Base-by-base conservation (phyloP, 2,888 invertebrate species). In the Euspilapteryx auroguttella region DNA sequence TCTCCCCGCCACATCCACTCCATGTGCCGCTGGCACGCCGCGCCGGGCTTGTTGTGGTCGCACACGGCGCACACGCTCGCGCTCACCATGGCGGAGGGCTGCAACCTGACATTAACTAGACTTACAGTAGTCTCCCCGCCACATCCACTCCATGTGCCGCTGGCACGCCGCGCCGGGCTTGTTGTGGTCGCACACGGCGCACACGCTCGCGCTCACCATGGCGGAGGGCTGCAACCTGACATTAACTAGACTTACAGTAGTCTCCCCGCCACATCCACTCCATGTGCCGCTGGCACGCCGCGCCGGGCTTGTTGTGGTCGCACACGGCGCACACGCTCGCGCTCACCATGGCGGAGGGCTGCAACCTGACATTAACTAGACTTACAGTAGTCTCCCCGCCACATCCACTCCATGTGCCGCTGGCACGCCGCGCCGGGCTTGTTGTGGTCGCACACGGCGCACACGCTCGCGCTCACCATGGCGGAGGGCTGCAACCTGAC, bases 101-200 rank as follows among this genome's bases (percentile, higher is more conserved):
- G 98, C 33, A 99, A 69, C 20, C 76, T 75, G 32, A 3, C 6
- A 23, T 12, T 2, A 12, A 20, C 8, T 20, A 7, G 6, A 20
- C 5, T 20, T 20, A 20, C 5, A 14, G 13, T 4, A 4, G 3
- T 21, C n/a, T 29, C 91, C 97, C 30, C 98, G 80, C 97, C 97
- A 99, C 79, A 92, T 87, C 99, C 99, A 99, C 9, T 89, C 82
- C 96, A 99, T 95, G 35, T 84, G 83, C 11, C 97, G 77, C 59
- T 97, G 94, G 53, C 99, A 99, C 9, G 76, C 73, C 0, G 96
- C 96, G 13, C 85, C 89, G 0, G 94, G 91, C 41, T 84, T 84
- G 64, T 99, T 98, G 61, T 89, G 96, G 68, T 95, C 94, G 54
- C 99, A 99, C 9, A 94, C 88, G 1, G 98, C 97, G 65, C 99